phyloP scores from a whole-genome alignment of 2,888 invertebrate genomes.

The Aphidius colemani region DNA sequence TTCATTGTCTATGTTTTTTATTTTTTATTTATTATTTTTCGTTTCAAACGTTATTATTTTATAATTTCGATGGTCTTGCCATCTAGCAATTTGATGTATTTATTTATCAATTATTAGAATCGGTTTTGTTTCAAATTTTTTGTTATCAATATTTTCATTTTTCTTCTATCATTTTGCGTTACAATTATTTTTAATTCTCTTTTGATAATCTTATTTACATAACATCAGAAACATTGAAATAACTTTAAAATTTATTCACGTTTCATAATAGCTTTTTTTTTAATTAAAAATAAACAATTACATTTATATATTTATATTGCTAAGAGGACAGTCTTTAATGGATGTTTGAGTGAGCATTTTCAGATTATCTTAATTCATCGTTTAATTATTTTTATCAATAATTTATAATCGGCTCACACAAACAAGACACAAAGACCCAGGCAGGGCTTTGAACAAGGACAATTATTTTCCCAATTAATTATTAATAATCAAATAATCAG shows the following conservation, averaged over 20 bases:
- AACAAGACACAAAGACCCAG: slow-evolving; percentile 21
- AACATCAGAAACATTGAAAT: slow-evolving; percentile 54
- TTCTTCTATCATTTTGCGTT: slow-evolving; percentile 36
- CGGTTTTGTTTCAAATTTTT: slow-evolving; percentile 21
- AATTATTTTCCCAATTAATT: slow-evolving; percentile 19
- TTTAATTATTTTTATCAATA: slow-evolving; percentile 23
- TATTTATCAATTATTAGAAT: neutral
- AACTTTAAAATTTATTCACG: slow-evolving; percentile 33
- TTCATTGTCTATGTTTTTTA: too few relatives aligned
- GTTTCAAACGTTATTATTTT: slow-evolving; percentile 27
- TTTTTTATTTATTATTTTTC: slow-evolving; percentile 40
- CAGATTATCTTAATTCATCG: slow-evolving; percentile 20
- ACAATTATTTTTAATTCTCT: slow-evolving; percentile 35
- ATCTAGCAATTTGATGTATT: slow-evolving; percentile 8
- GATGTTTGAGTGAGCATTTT: slow-evolving; percentile 19
- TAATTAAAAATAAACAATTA: slow-evolving; percentile 42
- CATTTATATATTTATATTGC: slow-evolving; percentile 41
- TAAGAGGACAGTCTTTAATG: slow-evolving; percentile 31
- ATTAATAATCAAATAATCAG: too few relatives aligned
- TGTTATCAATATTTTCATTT: slow-evolving; percentile 21
- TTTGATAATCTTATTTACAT: slow-evolving; percentile 49
- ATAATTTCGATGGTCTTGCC: slow-evolving; percentile 12
- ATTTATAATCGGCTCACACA: slow-evolving; percentile 8
- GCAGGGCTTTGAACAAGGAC: slow-evolving; percentile 15
- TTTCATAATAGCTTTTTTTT: slow-evolving; percentile 36